A percentile compares a stretch with the other conserved stretches of the same genome.
Conservation (phyloP, 2,797 vertebrate genomes). For the Arnoldichthys spilopterus region DNA sequence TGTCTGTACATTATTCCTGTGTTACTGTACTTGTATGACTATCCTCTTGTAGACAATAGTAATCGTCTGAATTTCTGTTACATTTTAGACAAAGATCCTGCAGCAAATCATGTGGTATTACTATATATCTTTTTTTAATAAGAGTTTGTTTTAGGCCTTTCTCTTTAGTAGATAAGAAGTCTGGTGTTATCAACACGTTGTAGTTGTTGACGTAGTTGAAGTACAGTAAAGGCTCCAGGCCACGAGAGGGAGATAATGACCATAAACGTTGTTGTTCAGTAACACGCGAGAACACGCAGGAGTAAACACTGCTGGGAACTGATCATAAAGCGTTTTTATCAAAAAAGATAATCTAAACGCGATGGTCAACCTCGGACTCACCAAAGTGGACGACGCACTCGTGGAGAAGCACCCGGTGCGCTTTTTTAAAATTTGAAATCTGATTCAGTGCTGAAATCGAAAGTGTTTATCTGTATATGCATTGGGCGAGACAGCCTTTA, state of each 20-base stretch:
- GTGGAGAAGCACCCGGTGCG: conserved; percentile 78
- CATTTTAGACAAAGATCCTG: too few species aligned
- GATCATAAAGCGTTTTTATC: background rate
- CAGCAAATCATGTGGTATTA: too few species aligned
- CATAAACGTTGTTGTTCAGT: background rate
- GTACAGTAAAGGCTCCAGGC: conserved; percentile 55
- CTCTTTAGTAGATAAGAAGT: too few species aligned
- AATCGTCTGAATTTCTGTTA: too few species aligned
- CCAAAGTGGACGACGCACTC: conserved; percentile 74
- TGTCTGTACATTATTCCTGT: too few species aligned
- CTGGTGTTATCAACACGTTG: too few species aligned
- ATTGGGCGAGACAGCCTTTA: background rate
- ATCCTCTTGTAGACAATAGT: too few species aligned
- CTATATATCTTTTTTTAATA: too few species aligned
- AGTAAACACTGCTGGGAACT: background rate
- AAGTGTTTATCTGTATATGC: background rate
- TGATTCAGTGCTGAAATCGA: background rate
- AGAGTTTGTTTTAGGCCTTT: too few species aligned
- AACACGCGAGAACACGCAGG: background rate
- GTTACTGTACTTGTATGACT: too few species aligned
- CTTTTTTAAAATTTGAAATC: background rate
- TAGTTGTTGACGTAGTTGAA: too few species aligned
- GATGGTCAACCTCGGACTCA: conserved; percentile 79
- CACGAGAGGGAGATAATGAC: conserved; percentile 50
- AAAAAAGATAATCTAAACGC: background rate